Evolutionary conservation across 2,888 invertebrate genomes (phyloP), one percentile per base, ranked within the genome.

Genomic region (Chloromyia formosa): DNA sequence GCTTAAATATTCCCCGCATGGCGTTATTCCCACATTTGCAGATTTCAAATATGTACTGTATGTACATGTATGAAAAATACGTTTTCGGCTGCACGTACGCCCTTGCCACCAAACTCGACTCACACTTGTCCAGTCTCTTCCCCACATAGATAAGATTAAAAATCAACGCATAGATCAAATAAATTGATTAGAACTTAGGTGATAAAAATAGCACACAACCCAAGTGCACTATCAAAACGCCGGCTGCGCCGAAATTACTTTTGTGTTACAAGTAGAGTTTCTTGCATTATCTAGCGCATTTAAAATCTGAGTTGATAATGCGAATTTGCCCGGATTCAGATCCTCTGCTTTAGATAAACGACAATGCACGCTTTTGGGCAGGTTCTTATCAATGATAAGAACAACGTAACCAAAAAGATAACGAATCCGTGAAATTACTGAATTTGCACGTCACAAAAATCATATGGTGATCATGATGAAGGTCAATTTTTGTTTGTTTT

Each of bases 201-300:
- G 16, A 49, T 45, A 66, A 35, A 35, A 66, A 66, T 45, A 66
- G 49, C 45, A 45, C 22, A 40, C 5, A 54, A 42, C n/a, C 7
- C 27, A n/a, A 62, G 62, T 62, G 62, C 62, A 62, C n/a, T 40
- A 42, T 62, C 62, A 12, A 62, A 18, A 42, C 18, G 40, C 42
- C 62, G 12, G 7, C 3, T 20, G 22, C 3, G 12, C 62, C 14
- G 14, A 53, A 53, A 53, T 53, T 12, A 16, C 5, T 53, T 53
- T 53, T 16, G 53, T 16, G 16, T 14, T 53, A 7, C 27, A 35
- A 7, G 3, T 35, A 2, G 2, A 35, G 3, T 35, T 35, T 7
- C 27, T 35, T 3, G 49, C 49, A 49, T 12, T 49, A 49, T 49
- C 49, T 49, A 49, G 49, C 49, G 14, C 12, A 49, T 49, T n/a